These are phyloP conservation scores for Drosophila littoralis DNA, from an alignment of 1,140 invertebrate species.

Conservation along the genomic window DNA sequence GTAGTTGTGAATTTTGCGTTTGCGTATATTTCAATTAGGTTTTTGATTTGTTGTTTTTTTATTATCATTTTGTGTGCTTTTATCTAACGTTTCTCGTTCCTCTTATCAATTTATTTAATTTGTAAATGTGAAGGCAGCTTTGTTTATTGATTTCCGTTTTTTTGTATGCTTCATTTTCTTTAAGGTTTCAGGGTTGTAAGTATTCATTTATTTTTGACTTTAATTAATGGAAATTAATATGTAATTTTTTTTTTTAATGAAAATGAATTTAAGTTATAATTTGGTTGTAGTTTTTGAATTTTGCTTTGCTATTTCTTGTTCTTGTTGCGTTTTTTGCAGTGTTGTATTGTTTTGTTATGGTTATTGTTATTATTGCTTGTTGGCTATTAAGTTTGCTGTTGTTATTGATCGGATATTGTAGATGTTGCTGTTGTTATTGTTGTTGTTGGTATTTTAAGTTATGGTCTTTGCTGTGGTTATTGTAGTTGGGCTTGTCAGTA, in stretches of 20 bases:
- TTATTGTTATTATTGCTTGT: conserved; percentile 57
- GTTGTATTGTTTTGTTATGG: conserved; percentile 53
- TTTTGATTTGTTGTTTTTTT: conserved; percentile 29
- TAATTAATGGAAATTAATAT: conserved; percentile 39
- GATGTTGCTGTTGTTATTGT: conserved; percentile 59
- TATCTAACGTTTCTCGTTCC: conserved; percentile 69
- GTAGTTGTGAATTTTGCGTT: conserved; percentile 25
- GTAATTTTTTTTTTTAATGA: conserved; percentile 24
- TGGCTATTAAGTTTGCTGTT: conserved; percentile 47
- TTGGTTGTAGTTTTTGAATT: conserved; percentile 65
- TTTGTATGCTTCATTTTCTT: conserved; percentile 65
- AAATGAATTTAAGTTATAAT: conserved; percentile 8
- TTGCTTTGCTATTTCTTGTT: conserved; percentile 60
- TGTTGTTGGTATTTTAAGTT: conserved; percentile 47
- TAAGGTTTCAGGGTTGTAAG: conserved; percentile 58
- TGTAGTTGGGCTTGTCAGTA: conserved; percentile 53
- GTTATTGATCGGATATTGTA: conserved; percentile 72
- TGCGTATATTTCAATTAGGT: conserved; percentile 45
- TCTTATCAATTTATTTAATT: conserved; percentile 82
- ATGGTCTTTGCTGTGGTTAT: conserved; percentile 58
- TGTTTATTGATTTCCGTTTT: conserved; percentile 84
- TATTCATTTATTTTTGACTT: conserved; percentile 22
- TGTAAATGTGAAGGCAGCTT: conserved; percentile 84
- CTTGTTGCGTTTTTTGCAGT: conserved; percentile 51
- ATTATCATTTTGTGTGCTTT: conserved; percentile 81